Evolutionary conservation across 2,888 invertebrate genomes (phyloP), one percentile per base, ranked within the genome.

Genomic region (Laspeyria flexula): DNA sequence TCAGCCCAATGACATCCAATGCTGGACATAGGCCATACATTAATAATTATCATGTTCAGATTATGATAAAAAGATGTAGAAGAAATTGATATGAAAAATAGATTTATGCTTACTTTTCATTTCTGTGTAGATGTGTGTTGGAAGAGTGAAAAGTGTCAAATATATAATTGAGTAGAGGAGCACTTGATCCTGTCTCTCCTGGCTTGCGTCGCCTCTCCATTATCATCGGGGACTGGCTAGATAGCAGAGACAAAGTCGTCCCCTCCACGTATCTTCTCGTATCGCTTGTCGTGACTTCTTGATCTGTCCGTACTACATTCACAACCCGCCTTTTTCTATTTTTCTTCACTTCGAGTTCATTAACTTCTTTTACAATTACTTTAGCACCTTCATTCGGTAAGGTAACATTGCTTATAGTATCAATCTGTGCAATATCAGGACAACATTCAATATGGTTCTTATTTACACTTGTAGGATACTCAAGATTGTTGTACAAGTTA

Each of bases 51-150:
- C n/a, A n/a, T n/a, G n/a, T n/a, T n/a, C n/a, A n/a, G n/a, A n/a
- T n/a, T n/a, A n/a, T n/a, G n/a, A n/a, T n/a, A n/a, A n/a, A n/a
- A n/a, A n/a, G n/a, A n/a, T n/a, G n/a, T n/a, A n/a, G n/a, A n/a
- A n/a, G n/a, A n/a, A n/a, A n/a, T n/a, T n/a, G n/a, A n/a, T n/a
- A n/a, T n/a, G n/a, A n/a, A n/a, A n/a, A n/a, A n/a, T n/a, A n/a
- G n/a, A n/a, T n/a, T n/a, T n/a, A n/a, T n/a, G 73, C 83, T 86
- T 66, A 91, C 90, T 87, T 90, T 46, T 88, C 88, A 72, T 88
- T 89, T 51, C 84, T 85, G 56, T 90, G 90, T 10, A 88, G 86
- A 72, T 92, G 91, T 43, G 86, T 83, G 61, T 88, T 90, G 0
- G 90, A 85, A 65, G 51, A 52, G 25, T 52, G 51, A 18, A 91